A percentile compares a stretch with the other conserved stretches of the same genome.
phyloP scores from a whole-genome alignment of 2,888 invertebrate genomes.

The Eledone cirrhosa region DNA sequence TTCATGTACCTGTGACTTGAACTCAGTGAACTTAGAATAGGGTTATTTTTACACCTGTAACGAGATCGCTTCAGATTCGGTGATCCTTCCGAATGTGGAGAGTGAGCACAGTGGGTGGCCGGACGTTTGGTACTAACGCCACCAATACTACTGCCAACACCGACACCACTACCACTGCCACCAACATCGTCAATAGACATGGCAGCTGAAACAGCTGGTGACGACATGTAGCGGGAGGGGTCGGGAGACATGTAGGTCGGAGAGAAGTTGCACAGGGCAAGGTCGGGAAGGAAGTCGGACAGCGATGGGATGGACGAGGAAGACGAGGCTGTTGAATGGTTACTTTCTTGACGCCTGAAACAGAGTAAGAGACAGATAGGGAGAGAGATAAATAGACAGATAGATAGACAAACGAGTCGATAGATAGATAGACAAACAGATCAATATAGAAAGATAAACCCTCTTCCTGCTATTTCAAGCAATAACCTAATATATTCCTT shows the following conservation, averaged over 20 bases:
- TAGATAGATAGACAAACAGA: too few species aligned
- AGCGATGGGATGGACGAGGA: constrained; percentile 47
- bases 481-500: too few species aligned
- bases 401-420: too few species aligned
- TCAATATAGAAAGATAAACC: too few species aligned
- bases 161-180: background rate
- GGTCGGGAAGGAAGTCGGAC: constrained; percentile 51
- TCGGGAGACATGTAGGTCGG: constrained; percentile 41
- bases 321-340: constrained; percentile 52
- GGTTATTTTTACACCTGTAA: constrained; percentile 42
- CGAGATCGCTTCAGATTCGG: constrained; percentile 31
- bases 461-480: too few species aligned
- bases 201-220: constrained; percentile 28
- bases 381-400: background rate
- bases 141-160: background rate
- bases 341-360: constrained; percentile 55
- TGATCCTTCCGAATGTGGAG: background rate
- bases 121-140: background rate
- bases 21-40: constrained; percentile 50
- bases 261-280: constrained; percentile 42
- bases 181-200: background rate
- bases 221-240: constrained; percentile 41
- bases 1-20: constrained; percentile 38
- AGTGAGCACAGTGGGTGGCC: background rate
- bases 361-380: background rate